These are phyloP conservation scores for Deilephila porcellus DNA, from an alignment of 2,888 invertebrate species.

Conservation along the genomic window DNA sequence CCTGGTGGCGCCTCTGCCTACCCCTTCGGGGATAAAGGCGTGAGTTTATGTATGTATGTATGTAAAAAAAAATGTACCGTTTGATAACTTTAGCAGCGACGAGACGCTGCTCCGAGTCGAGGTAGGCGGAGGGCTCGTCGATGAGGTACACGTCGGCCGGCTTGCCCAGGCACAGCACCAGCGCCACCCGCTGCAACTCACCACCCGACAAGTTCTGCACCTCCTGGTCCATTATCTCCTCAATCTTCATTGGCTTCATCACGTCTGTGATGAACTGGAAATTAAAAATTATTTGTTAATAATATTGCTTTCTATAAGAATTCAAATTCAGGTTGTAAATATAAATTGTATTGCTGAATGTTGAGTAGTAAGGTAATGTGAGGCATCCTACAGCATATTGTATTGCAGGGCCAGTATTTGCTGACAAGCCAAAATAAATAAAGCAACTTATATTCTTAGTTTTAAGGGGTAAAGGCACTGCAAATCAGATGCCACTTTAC, in stretches of 20 bases:
- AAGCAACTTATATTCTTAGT: too few relatives aligned
- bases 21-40: too few relatives aligned
- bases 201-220: slow-evolving; percentile 99
- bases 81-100: slow-evolving; percentile 99
- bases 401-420: too few relatives aligned
- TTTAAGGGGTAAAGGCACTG: too few relatives aligned
- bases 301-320: background rate
- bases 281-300: slow-evolving; percentile 4
- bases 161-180: slow-evolving; percentile 98
- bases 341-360: too few relatives aligned
- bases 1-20: too few relatives aligned
- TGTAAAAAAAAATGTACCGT: slow-evolving; percentile 78
- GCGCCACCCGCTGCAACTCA: slow-evolving; percentile 98
- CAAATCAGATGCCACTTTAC: too few relatives aligned
- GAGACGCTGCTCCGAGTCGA: slow-evolving; percentile 99
- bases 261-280: slow-evolving; percentile 97
- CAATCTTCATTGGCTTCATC: slow-evolving; percentile 98
- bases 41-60: too few relatives aligned
- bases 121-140: slow-evolving; percentile 99
- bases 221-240: slow-evolving; percentile 98
- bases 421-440: too few relatives aligned
- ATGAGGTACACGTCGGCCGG: slow-evolving; percentile 99
- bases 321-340: too few relatives aligned
- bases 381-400: too few relatives aligned
- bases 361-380: too few relatives aligned